These are phyloP conservation scores for Galendromus occidentalis DNA, from an alignment of 1,140 invertebrate species.

Conservation along the genomic window DNA sequence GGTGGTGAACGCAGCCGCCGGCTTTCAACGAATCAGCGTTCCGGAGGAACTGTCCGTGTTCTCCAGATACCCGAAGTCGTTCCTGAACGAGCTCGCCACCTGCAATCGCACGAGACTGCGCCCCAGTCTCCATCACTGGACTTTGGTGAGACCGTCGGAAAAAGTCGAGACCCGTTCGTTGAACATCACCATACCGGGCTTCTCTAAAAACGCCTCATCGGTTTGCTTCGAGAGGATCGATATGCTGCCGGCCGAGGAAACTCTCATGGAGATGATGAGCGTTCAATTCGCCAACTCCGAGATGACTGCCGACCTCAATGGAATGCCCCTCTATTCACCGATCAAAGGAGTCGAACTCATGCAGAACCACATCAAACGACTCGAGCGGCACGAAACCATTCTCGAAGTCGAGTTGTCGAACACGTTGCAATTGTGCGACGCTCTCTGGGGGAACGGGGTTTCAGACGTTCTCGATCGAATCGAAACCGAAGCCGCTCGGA, in stretches of 20 bases:
- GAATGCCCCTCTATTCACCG: slow-evolving; percentile 25
- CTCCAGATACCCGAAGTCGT: neutral
- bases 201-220: neutral
- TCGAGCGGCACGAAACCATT: slow-evolving; percentile 19
- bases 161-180: neutral
- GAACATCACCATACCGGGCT: neutral
- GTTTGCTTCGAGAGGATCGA: slow-evolving; percentile 8
- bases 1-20: neutral
- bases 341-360: slow-evolving; percentile 24
- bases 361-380: slow-evolving; percentile 24
- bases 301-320: slow-evolving; percentile 19
- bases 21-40: neutral
- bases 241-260: slow-evolving; percentile 14
- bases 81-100: neutral
- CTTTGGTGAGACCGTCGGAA: slow-evolving; percentile 29
- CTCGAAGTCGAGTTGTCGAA: slow-evolving; percentile 24
- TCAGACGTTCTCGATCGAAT: slow-evolving; percentile 12
- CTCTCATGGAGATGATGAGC: slow-evolving; percentile 17
- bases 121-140: slow-evolving; percentile 26
- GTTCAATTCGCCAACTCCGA: slow-evolving; percentile 25
- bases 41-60: neutral
- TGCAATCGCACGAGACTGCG: neutral
- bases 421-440: slow-evolving; percentile 58
- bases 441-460: slow-evolving; percentile 48
- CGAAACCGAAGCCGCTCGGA: neutral